These are phyloP conservation scores for Drosophila tanythrix DNA, from an alignment of 2,888 invertebrate species.

Conservation along the genomic window DNA sequence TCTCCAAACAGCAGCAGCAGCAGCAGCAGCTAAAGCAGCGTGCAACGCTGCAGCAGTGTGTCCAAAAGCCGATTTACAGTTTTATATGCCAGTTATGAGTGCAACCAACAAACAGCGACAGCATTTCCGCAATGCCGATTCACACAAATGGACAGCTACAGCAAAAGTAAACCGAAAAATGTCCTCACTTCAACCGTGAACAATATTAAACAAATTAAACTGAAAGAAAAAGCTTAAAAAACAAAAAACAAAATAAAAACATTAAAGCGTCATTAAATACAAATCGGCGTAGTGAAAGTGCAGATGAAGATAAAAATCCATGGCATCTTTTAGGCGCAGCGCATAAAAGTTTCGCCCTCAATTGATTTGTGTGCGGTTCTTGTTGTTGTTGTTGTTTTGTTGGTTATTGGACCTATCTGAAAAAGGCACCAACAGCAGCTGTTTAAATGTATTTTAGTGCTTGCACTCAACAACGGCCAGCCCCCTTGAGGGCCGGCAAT, in stretches of 20 bases:
- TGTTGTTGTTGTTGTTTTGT: constrained; percentile 21
- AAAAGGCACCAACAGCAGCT: constrained; percentile 64
- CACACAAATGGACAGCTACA: constrained; percentile 24
- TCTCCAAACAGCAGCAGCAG: constrained; percentile 63
- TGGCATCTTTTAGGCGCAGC: constrained; percentile 80
- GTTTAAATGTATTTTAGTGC: constrained; percentile 85
- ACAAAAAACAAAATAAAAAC: constrained; percentile 18
- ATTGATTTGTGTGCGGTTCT: constrained; percentile 27
- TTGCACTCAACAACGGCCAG: constrained; percentile 83
- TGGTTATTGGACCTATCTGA: constrained; percentile 29
- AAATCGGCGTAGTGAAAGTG: constrained; percentile 60
- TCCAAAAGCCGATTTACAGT: constrained; percentile 80
- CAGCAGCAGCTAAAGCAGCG: constrained; percentile 55
- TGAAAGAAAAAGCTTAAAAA: constrained; percentile 6
- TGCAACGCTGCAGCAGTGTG: constrained; percentile 71
- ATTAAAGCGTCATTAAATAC: constrained; percentile 18
- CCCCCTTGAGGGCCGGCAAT: constrained; percentile 85
- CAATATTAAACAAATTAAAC: constrained; percentile 1
- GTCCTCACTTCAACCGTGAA: not conserved
- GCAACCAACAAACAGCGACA: constrained; percentile 71
- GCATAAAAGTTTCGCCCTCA: constrained; percentile 50
- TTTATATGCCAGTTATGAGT: constrained; percentile 79
- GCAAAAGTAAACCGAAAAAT: constrained; percentile 21
- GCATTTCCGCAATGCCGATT: constrained; percentile 71
- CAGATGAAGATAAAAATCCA: constrained; percentile 29